phyloP scores from a whole-genome alignment of 2,888 invertebrate genomes.

The Archaeoteleia sp. region DNA sequence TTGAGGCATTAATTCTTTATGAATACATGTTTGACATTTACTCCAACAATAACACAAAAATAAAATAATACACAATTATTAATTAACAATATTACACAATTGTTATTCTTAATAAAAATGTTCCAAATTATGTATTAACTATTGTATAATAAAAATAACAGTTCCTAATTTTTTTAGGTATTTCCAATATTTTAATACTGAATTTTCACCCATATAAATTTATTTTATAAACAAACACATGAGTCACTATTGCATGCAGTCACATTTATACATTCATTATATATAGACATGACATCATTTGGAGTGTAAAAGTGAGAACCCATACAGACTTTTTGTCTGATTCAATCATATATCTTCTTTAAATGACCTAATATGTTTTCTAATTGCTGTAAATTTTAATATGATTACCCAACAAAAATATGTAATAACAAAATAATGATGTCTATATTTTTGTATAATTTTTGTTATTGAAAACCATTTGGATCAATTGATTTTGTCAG shows the following conservation, averaged over 20 bases:
- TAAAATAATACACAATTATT: too few relatives aligned
- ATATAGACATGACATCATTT: slow-evolving; percentile 55
- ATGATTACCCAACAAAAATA: too few relatives aligned
- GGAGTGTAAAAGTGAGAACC: slow-evolving; percentile 21
- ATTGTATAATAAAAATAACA: not conserved
- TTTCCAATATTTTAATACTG: slow-evolving; percentile 8
- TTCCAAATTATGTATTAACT: too few relatives aligned
- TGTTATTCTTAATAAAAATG: too few relatives aligned
- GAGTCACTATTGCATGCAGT: slow-evolving; percentile 25
- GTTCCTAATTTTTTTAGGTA: slow-evolving; percentile 12
- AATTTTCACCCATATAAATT: not conserved
- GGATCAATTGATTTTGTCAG: not conserved
- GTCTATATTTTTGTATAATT: too few relatives aligned
- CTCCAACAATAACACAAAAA: too few relatives aligned
- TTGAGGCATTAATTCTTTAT: not conserved
- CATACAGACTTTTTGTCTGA: slow-evolving; percentile 20
- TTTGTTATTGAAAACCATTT: slow-evolving; percentile 6
- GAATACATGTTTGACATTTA: not conserved
- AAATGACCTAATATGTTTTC: too few relatives aligned
- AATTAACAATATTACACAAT: too few relatives aligned
- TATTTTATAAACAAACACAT: slow-evolving; percentile 41
- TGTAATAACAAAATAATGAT: too few relatives aligned
- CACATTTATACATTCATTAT: slow-evolving; percentile 34
- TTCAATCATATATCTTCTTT: too few relatives aligned
- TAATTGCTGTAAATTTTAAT: too few relatives aligned